phyloP scores from a whole-genome alignment of 2,113 vertebrate genomes.

The Semicossyphus pulcher region DNA sequence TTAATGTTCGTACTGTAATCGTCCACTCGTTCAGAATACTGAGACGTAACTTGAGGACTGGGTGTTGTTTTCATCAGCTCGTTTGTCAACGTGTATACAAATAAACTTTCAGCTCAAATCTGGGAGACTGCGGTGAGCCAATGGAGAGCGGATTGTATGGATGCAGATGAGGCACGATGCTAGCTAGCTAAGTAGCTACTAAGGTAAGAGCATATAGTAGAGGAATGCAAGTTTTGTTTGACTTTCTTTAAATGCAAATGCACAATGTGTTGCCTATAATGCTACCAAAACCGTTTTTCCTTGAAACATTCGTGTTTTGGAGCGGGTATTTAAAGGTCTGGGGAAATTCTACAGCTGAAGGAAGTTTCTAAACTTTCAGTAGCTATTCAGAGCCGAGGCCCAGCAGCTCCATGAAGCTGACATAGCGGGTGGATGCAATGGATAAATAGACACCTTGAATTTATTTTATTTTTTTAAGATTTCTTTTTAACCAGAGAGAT shows the following conservation, averaged over 20 bases:
- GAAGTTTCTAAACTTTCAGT: constrained; percentile 35
- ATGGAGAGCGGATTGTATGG: constrained; percentile 61
- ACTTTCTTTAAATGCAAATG: not conserved
- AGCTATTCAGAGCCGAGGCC: constrained; percentile 48
- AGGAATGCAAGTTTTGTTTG: not conserved
- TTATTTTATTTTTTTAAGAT: no score
- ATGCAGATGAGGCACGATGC: constrained; percentile 68
- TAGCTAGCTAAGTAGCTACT: constrained; percentile 63
- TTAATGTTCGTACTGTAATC: not conserved
- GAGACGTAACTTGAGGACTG: not conserved
- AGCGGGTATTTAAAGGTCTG: not conserved
- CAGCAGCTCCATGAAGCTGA: constrained; percentile 25
- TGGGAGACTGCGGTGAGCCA: constrained; percentile 46
- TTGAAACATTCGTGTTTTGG: not conserved
- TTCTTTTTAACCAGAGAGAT: no score
- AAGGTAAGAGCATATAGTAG: constrained; percentile 58
- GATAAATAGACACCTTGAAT: not conserved
- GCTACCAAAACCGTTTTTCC: accelerated
- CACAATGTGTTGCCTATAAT: not conserved
- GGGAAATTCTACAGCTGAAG: not conserved
- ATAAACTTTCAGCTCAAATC: constrained; percentile 50
- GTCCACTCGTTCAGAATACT: not conserved
- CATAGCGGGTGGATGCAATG: not conserved
- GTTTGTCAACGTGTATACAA: not conserved
- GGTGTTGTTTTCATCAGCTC: not conserved